Base-by-base conservation (phyloP, 2,113 vertebrate genomes). In the Misgurnus mizolepis region DNA sequence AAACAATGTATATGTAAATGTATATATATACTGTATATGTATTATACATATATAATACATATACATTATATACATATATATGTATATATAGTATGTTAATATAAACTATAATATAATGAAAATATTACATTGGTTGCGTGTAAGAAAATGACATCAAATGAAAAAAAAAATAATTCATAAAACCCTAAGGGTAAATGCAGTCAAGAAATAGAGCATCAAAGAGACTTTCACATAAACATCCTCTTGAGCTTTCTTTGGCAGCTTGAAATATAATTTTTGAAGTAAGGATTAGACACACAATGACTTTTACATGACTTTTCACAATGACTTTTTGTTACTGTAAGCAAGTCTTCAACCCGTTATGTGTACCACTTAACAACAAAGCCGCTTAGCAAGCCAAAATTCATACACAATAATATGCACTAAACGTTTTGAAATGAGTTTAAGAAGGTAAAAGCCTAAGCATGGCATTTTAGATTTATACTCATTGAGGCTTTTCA, bases 331-430 rank as follows among this genome's bases (percentile, higher is more conserved):
- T 27, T 34, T 75, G 56, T 47, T 27, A 47, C 2, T 34, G 22
- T 17, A 62, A 27, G 12, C 18, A 62, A 49, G 43, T 17, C 14
- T 40, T n/a, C 50, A 12, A 71, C 17, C 69, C 10, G 18, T 60
- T 62, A 17, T 75, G 41, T 49, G 58, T 49, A 12, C 43, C 43
- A 47, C 58, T 75, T 61, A 62, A 75, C 58, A 75, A 22, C 72
- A 60, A 62, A 75, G 72, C 72, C 5, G 58, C 72, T 62, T 75
- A 75, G n/a, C 56, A 49, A 10, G 41, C 41, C 56, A 75, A 75
- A 75, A 75, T 47, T 11, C 27, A 62, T 62, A 62, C 72, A 49
- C 41, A 47, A 49, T 62, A 62, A 62, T 62, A 75, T 62, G 55
- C 56, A 75, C 12, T 22, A 40, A 74, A 62, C 17, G 47, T 27